Percentiles rank a stretch among this genome's conserved stretches.
Evolutionary conservation across 1,140 invertebrate species (phyloP).

Genomic region (Ooceraea biroi): DNA sequence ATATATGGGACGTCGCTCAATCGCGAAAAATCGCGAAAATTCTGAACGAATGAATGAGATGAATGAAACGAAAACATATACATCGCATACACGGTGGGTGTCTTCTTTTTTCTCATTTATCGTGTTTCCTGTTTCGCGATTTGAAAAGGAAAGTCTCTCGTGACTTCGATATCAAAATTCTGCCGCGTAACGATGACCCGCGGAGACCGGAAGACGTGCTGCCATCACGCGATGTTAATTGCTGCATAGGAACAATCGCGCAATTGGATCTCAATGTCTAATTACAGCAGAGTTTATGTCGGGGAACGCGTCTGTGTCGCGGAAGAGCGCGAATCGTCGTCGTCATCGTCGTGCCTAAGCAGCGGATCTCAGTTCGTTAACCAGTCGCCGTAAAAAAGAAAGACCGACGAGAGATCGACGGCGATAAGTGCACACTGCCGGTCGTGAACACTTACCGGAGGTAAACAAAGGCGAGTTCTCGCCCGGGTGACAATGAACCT

Average conservation of each 20-base stretch:
- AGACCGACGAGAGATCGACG: slow-evolving; percentile 70
- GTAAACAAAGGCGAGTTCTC: slow-evolving; percentile 79
- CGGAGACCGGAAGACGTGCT: slow-evolving; percentile 29
- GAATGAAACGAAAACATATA: too few species aligned
- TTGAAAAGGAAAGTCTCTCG: slow-evolving; percentile 10
- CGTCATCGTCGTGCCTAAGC: slow-evolving; percentile 36
- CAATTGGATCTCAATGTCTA: slow-evolving; percentile 58
- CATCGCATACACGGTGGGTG: too few species aligned
- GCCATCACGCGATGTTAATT: slow-evolving; percentile 44
- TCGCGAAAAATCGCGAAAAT: too few species aligned
- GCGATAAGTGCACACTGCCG: slow-evolving; percentile 70
- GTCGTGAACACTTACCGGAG: slow-evolving; percentile 65
- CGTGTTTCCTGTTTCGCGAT: neutral
- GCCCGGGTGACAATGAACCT: slow-evolving; percentile 81
- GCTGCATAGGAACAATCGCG: slow-evolving; percentile 45
- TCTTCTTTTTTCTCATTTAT: neutral
- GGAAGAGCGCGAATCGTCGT: slow-evolving; percentile 18
- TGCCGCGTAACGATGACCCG: slow-evolving; percentile 24
- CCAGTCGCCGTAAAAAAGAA: slow-evolving; percentile 69
- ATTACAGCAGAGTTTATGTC: slow-evolving; percentile 40
- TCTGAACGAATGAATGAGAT: too few species aligned
- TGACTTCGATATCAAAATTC: slow-evolving; percentile 19
- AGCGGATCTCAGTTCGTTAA: slow-evolving; percentile 77
- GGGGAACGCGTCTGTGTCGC: slow-evolving; percentile 35
- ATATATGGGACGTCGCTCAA: too few species aligned